Conservation (phyloP, 2,113 vertebrate species). For the Pogona vitticeps region DNA sequence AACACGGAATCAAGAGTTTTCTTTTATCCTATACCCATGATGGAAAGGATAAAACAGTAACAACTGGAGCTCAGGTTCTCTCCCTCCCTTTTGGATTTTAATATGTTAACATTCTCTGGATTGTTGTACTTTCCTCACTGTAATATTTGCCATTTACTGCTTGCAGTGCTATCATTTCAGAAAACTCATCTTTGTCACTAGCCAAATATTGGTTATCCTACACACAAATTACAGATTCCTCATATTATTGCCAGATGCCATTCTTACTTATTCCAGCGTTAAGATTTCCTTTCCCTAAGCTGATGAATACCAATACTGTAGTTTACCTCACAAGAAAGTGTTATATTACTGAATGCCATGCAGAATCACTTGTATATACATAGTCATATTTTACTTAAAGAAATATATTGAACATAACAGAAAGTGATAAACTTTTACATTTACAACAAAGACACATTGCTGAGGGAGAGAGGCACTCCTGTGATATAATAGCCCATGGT, state of each 20-base stretch:
- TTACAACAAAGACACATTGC: background rate
- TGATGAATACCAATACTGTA: conserved; percentile 45
- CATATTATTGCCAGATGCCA: conserved; percentile 54
- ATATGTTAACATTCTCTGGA: conserved; percentile 68
- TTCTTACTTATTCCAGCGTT: conserved; percentile 38
- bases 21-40: conserved; percentile 87
- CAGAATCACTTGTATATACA: conserved; percentile 13
- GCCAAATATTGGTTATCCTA: conserved; percentile 46
- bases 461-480: background rate
- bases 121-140: conserved; percentile 69
- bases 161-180: conserved; percentile 47
- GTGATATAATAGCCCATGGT: background rate
- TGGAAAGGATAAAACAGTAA: conserved; percentile 80
- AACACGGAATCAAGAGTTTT: conserved; percentile 77
- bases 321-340: conserved; percentile 42
- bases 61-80: conserved; percentile 59
- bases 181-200: conserved; percentile 65
- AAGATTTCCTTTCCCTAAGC: conserved; percentile 24
- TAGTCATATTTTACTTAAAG: conserved; percentile 34
- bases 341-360: conserved; percentile 40
- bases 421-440: conserved; percentile 14
- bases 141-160: conserved; percentile 51
- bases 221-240: conserved; percentile 14
- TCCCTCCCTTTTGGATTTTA: conserved; percentile 56
- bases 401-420: conserved; percentile 27